A percentile compares a stretch with the other conserved stretches of the same genome.
Conservation (phyloP, 2,113 vertebrate species). For the Andinoacara biseriatus region DNA sequence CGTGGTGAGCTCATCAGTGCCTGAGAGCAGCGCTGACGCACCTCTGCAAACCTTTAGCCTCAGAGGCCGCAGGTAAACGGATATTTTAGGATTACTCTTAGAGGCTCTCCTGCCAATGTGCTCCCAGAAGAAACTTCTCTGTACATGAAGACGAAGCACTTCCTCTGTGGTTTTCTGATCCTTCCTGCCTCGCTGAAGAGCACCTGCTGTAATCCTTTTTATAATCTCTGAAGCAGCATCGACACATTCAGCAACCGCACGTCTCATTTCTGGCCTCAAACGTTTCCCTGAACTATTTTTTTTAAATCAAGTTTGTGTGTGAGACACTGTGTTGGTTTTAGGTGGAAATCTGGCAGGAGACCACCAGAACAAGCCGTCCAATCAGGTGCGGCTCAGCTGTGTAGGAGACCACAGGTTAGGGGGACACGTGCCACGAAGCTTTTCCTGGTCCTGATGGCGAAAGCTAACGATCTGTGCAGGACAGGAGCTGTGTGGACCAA, state of each 20-base stretch:
- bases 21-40: neutral
- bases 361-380: neutral
- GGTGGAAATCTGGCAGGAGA: neutral
- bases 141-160: neutral
- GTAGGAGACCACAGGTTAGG: too few relatives aligned
- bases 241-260: too few relatives aligned
- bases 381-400: neutral
- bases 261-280: neutral
- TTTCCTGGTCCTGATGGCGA: neutral
- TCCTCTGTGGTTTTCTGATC: neutral
- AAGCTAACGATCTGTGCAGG: neutral
- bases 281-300: neutral
- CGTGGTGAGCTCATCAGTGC: neutral
- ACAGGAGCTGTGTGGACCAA: neutral
- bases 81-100: neutral
- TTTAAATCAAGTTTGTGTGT: fast-evolving
- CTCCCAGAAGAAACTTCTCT: neutral
- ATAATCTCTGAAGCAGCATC: too few relatives aligned
- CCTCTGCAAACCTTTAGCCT: too few relatives aligned
- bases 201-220: too few relatives aligned
- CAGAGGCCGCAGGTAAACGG: neutral
- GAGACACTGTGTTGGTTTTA: neutral
- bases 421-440: neutral
- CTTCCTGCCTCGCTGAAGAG: neutral
- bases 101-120: neutral